Evolutionary conservation across 2,888 invertebrate species (phyloP).

Genomic region (Pandemis corylana): DNA sequence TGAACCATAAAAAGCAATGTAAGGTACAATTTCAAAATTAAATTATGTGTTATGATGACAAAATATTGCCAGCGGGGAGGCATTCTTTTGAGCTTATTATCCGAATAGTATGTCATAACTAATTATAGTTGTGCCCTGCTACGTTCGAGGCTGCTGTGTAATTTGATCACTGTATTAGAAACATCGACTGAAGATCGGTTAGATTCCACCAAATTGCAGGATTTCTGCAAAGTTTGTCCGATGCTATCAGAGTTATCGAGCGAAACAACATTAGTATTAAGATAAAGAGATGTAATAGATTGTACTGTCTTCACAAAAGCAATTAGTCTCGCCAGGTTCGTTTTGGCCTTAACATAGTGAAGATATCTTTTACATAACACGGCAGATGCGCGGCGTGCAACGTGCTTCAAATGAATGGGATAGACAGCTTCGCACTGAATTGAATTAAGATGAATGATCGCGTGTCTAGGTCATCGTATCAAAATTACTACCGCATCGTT

Average conservation of each 20-base stretch:
- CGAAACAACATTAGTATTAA: constrained; percentile 65
- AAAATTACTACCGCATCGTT: constrained; percentile 41
- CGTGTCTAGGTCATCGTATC: constrained; percentile 46
- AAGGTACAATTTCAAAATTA: constrained; percentile 24
- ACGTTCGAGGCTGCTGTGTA: constrained; percentile 23
- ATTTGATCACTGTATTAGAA: constrained; percentile 22
- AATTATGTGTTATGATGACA: constrained; percentile 13
- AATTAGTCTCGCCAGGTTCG: constrained; percentile 70
- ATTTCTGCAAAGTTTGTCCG: constrained; percentile 51
- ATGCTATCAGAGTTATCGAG: constrained; percentile 75
- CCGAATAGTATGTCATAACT: constrained; percentile 29
- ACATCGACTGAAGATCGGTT: constrained; percentile 27
- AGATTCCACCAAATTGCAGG: constrained; percentile 50
- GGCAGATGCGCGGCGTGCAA: constrained; percentile 54
- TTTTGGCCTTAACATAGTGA: constrained; percentile 60
- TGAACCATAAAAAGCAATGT: constrained; percentile 15
- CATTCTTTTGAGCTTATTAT: constrained; percentile 29
- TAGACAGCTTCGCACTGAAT: constrained; percentile 50
- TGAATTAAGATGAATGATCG: constrained; percentile 43
- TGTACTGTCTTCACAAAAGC: constrained; percentile 49
- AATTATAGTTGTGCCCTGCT: constrained; percentile 23
- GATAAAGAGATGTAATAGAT: constrained; percentile 51
- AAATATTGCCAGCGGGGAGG: constrained; percentile 21
- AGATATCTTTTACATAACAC: constrained; percentile 57
- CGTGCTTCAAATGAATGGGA: constrained; percentile 59